Conservation (phyloP, 2,113 vertebrate species). For the Gobius niger region DNA sequence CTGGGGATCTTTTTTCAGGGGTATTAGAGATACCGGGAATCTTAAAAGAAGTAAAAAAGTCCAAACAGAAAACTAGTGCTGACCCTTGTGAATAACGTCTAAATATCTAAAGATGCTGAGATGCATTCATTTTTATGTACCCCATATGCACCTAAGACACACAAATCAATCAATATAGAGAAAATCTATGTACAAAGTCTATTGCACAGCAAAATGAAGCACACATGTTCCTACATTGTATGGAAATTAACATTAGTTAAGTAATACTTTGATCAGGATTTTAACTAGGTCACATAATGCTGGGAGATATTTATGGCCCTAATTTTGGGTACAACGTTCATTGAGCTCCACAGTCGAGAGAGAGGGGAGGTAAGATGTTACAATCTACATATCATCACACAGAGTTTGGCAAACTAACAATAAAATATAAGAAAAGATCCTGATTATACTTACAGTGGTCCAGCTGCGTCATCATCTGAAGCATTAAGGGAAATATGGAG, state of each 20-base stretch:
- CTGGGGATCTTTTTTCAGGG: no score
- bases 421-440: constrained; percentile 13
- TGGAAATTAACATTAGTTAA: background rate
- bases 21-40: no score
- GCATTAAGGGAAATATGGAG: constrained; percentile 55
- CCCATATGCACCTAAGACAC: no score
- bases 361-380: constrained; percentile 9
- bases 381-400: constrained; percentile 30
- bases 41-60: no score
- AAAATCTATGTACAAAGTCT: no score
- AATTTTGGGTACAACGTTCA: background rate
- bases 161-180: no score
- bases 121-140: no score
- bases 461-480: constrained; percentile 94
- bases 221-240: background rate
- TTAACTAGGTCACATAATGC: constrained; percentile 4
- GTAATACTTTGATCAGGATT: background rate
- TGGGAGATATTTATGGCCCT: background rate
- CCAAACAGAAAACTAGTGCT: no score
- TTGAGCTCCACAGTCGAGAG: constrained; percentile 17
- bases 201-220: no score
- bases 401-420: constrained; percentile 2
- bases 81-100: no score
- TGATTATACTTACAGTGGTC: constrained; percentile 87
- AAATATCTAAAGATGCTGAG: no score